A percentile compares a stretch with the other conserved stretches of the same genome.
These are phyloP conservation scores for Muntiacus reevesi DNA, from an alignment of 2,113 vertebrate genomes.

Conservation along the genomic window DNA sequence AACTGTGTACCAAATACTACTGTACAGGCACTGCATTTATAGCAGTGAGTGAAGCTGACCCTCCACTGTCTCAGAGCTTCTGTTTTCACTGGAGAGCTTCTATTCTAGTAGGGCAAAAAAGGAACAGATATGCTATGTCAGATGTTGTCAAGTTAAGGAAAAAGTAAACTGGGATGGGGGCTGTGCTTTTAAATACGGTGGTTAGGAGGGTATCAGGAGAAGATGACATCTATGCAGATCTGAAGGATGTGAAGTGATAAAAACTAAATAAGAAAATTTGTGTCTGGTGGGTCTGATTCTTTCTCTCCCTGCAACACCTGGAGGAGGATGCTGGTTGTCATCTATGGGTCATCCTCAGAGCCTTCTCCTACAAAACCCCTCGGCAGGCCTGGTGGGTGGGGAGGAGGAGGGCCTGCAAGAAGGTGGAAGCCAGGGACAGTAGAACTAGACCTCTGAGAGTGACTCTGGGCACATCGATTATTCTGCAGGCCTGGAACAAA, in stretches of 20 bases:
- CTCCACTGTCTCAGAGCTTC: neutral
- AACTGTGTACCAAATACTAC: neutral
- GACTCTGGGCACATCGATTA: neutral
- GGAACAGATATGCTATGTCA: fast-evolving
- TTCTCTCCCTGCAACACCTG: fast-evolving
- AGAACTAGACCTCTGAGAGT: neutral
- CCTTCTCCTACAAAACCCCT: neutral
- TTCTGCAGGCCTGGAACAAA: neutral
- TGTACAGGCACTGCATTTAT: fast-evolving
- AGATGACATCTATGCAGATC: neutral
- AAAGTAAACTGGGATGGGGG: neutral
- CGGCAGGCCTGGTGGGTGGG: neutral
- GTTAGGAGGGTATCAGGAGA: neutral
- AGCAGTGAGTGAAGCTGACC: neutral
- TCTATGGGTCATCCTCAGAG: neutral
- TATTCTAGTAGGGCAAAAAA: neutral
- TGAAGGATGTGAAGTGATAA: neutral
- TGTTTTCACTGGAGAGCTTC: neutral
- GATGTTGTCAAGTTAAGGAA: neutral
- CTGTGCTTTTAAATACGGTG: neutral
- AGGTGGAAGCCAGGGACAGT: neutral
- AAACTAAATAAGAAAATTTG: neutral
- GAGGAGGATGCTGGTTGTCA: neutral
- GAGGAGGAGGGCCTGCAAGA: neutral
- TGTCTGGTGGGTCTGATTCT: neutral